Base-by-base conservation (phyloP, 1,140 invertebrate genomes). In the Heliconius melpomene region DNA sequence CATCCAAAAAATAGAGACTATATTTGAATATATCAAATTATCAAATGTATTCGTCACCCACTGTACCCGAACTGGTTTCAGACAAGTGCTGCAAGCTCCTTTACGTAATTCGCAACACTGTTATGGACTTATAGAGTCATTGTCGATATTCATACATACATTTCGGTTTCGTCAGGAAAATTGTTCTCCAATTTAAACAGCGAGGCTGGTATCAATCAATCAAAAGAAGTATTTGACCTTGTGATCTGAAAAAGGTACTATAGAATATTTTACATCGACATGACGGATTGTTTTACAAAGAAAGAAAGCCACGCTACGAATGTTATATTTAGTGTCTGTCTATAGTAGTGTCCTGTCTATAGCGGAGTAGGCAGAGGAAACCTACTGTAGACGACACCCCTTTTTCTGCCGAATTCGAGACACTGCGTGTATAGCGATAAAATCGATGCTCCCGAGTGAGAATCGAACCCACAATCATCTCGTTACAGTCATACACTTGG, bases 101-200 rank as follows among this genome's bases (percentile, higher is more conserved):
- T 89, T 87, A 86, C 86, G 85, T 88, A 86, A 90, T 85, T 85
- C 82, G 87, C 83, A 72, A 81, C 72, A 77, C 81, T 75, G 40
- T 81, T 78, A 81, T 81, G 77, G 76, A 29, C 77, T 60, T 81
- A 81, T 78, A 81, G 74, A 80, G 75, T 77, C 79, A 80, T 80
- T 80, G 79, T 77, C 71, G n/a, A n/a, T n/a, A n/a, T n/a, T n/a
- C n/a, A n/a, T n/a, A n/a, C n/a, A n/a, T n/a, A n/a, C n/a, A n/a
- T n/a, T n/a, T n/a, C n/a, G 79, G 54, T 80, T 80, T 80, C 75
- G 74, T 80, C 79, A 74, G 66, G 50, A 72, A 72, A 79, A 79
- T 79, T 75, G 32, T n/a, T 79, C 73, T 16, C 60, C 66, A 78
- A 78, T 72, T 78, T 78, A 71, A 72, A 72, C 29, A 72, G 70